Evolutionary conservation across 2,888 invertebrate species (phyloP).

Genomic region (Plagodis pulveraria): DNA sequence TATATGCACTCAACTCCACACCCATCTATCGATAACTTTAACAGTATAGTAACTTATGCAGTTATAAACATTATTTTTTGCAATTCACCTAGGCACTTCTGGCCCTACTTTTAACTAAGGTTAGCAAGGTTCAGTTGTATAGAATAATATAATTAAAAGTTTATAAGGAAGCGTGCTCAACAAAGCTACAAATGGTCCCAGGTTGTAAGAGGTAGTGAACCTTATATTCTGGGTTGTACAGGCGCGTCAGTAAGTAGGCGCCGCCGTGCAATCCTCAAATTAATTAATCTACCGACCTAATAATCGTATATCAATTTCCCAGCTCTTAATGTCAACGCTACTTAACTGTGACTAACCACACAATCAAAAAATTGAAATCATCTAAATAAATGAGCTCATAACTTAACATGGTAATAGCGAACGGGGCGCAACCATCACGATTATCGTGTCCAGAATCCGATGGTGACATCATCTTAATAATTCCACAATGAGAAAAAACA

Average conservation of each 20-base stretch:
- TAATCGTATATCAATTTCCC: constrained; percentile 75
- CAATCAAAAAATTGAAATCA: constrained; percentile 62
- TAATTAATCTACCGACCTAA: constrained; percentile 64
- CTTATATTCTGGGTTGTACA: background rate
- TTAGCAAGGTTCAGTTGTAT: too few species aligned
- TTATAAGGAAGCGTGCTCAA: too few species aligned
- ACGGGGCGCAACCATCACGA: constrained; percentile 72
- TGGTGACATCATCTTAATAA: constrained; percentile 74
- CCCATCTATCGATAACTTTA: background rate
- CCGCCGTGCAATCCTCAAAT: constrained; percentile 52
- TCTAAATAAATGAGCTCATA: constrained; percentile 72
- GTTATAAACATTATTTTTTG: background rate
- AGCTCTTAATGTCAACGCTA: constrained; percentile 64
- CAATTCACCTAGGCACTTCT: too few species aligned
- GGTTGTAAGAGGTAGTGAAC: too few species aligned
- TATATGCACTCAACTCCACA: background rate
- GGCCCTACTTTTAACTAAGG: too few species aligned
- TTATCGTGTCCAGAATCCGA: constrained; percentile 70
- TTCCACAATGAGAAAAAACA: constrained; percentile 65
- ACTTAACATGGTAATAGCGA: constrained; percentile 65
- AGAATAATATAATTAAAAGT: too few species aligned
- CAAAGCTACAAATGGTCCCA: too few species aligned
- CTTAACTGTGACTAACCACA: constrained; percentile 63
- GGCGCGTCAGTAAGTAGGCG: constrained; percentile 44
- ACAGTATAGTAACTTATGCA: background rate